Evolutionary conservation across 1,140 invertebrate species (phyloP).

Genomic region (Neodiprion virginianus): DNA sequence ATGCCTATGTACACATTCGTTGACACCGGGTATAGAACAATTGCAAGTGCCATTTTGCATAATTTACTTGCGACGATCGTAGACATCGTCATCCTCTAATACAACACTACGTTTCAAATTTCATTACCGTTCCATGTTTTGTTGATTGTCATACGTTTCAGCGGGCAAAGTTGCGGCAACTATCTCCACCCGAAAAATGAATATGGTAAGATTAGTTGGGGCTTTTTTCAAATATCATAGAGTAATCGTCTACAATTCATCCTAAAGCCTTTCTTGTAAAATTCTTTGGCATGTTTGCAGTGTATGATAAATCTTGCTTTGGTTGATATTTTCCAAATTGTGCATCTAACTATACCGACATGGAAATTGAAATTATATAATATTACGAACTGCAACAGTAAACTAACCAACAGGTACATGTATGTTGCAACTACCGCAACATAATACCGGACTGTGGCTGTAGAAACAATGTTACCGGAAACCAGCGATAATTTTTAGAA

Average conservation of each 20-base stretch:
- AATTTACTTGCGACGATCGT: neutral
- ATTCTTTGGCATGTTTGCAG: neutral
- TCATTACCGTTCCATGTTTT: conserved; percentile 43
- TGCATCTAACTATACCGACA: too few species aligned
- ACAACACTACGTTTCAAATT: neutral
- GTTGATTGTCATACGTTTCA: conserved; percentile 63
- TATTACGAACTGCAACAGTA: too few species aligned
- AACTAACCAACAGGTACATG: too few species aligned
- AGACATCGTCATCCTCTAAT: neutral
- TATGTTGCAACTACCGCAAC: too few species aligned
- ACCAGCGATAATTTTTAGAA: too few species aligned
- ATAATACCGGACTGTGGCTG: too few species aligned
- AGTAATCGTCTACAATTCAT: neutral
- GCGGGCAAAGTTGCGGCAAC: conserved; percentile 63
- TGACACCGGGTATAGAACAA: too few species aligned
- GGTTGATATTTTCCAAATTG: too few species aligned
- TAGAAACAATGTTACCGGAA: too few species aligned
- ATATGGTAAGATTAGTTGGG: conserved; percentile 60
- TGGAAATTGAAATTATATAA: too few species aligned
- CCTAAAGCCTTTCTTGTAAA: neutral
- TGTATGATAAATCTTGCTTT: neutral
- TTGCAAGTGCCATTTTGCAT: neutral
- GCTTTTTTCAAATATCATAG: conserved; percentile 18
- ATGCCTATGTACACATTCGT: neutral
- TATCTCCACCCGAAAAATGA: conserved; percentile 63